phyloP scores from a whole-genome alignment of 2,797 vertebrate genomes.

The Hypotaenidia philippensis region DNA sequence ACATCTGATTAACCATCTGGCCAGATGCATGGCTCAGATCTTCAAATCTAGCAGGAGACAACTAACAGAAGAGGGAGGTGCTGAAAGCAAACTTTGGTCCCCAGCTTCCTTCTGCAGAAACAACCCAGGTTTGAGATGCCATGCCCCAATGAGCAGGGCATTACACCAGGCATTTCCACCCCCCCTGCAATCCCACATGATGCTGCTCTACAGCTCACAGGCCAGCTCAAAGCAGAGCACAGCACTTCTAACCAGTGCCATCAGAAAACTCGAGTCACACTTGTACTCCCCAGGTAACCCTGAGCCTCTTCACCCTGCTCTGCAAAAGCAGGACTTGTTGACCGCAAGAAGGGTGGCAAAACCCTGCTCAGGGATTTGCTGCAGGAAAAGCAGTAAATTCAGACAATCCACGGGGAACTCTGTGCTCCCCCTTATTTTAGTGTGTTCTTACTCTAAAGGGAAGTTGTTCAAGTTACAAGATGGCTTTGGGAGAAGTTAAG shows the following conservation, averaged over 20 bases:
- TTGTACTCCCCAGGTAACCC: accelerated
- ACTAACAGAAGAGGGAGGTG: neutral
- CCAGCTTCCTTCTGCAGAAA: accelerated
- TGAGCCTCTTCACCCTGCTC: neutral
- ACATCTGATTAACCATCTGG: neutral
- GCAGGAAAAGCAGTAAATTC: neutral
- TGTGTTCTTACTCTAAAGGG: neutral
- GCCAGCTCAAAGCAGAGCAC: neutral
- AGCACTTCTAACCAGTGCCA: neutral
- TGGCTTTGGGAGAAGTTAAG: neutral
- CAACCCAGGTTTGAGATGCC: accelerated
- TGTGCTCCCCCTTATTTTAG: neutral
- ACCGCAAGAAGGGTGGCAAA: neutral
- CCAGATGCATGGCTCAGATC: neutral
- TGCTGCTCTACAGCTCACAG: neutral
- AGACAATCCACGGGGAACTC: neutral
- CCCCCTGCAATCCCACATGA: neutral
- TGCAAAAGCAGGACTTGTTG: neutral
- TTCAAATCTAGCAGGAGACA: neutral
- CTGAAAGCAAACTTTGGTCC: neutral
- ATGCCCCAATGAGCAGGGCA: accelerated
- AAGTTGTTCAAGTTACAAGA: neutral
- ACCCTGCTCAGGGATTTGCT: neutral
- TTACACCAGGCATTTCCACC: accelerated
- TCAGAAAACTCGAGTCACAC: neutral